Base-by-base conservation (phyloP, 2,113 vertebrate genomes). In the Calypte anna region DNA sequence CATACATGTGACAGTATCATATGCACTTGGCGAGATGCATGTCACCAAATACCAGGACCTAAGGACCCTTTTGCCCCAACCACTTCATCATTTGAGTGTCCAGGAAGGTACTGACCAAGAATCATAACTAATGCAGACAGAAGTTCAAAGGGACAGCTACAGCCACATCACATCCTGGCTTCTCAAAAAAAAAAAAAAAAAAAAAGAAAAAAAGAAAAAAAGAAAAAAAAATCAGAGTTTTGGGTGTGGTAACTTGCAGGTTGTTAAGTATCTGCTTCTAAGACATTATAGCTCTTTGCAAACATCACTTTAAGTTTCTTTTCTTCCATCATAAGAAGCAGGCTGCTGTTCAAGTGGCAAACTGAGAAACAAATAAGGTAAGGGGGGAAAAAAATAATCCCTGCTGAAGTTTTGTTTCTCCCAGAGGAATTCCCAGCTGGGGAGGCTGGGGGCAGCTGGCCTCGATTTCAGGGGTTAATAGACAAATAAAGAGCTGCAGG, bases 81-180 rank as follows among this genome's bases (percentile, higher is more conserved):
- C 16, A 33, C 4, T 51, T 76, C 25, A 13, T 14, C 14, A 10
- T 46, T 43, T 7, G 8, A 30, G 28, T 58, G 62, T 44, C 74
- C 61, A 21, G 51, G 13, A n/a, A 55, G 33, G 48, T 19, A 28
- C 69, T 67, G 54, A 50, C 38, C 13, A 27, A 82, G 50, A 55
- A 55, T 38, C 43, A 4, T 14, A 63, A 63, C 9, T 17, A 48
- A 20, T 0, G 0, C 0, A 23, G 40, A 40, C 10, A 51, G 31
- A 25, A 64, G 68, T 31, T 88, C 38, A 70, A 6, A 81, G 58
- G 51, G 48, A 73, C 33, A 43, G 53, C 10, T 33, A 31, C 43
- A 31, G 46, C 43, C 38, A 12, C 4, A 14, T n/a, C 77, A 40
- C 0, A 3, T 14, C 33, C n/a, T 53, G 8, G 13, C 50, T 88